Evolutionary conservation across 2,113 vertebrate genomes (phyloP).

Genomic region (Eublepharis macularius): DNA sequence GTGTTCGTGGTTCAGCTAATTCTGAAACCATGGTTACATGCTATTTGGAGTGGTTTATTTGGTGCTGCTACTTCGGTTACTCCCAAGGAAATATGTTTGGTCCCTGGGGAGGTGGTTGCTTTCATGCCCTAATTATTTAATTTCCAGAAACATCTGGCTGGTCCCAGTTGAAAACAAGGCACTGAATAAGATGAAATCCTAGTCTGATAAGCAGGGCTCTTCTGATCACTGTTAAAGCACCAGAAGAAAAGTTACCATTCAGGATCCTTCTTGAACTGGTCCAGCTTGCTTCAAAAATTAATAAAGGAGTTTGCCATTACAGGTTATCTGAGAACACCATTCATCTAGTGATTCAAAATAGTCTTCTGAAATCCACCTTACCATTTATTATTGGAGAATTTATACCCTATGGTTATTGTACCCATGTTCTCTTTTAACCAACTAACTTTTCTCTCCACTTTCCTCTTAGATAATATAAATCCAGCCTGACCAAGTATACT

Average conservation of each 20-base stretch:
- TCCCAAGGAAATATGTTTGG: too few species aligned
- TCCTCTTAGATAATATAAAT: not conserved
- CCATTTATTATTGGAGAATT: not conserved
- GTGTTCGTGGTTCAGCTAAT: too few species aligned
- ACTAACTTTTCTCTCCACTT: not conserved
- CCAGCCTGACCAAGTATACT: not conserved
- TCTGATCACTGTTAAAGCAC: not conserved
- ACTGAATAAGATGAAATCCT: not conserved
- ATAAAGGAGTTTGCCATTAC: not conserved
- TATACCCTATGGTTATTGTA: not conserved
- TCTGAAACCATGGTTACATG: too few species aligned
- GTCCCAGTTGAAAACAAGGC: not conserved
- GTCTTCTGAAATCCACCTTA: not conserved
- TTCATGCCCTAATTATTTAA: not conserved
- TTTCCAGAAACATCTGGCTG: not conserved
- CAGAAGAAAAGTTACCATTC: not conserved
- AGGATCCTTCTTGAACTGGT: not conserved
- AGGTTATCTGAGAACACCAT: not conserved
- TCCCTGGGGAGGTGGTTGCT: too few species aligned
- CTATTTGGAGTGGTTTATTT: too few species aligned
- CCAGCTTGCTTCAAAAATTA: not conserved
- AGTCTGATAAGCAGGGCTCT: not conserved
- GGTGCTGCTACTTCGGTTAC: too few species aligned
- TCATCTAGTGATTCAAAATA: not conserved
- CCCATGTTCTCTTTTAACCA: not conserved